Base-by-base conservation (phyloP, 2,888 invertebrate genomes). In the Cheilosia variabilis region DNA sequence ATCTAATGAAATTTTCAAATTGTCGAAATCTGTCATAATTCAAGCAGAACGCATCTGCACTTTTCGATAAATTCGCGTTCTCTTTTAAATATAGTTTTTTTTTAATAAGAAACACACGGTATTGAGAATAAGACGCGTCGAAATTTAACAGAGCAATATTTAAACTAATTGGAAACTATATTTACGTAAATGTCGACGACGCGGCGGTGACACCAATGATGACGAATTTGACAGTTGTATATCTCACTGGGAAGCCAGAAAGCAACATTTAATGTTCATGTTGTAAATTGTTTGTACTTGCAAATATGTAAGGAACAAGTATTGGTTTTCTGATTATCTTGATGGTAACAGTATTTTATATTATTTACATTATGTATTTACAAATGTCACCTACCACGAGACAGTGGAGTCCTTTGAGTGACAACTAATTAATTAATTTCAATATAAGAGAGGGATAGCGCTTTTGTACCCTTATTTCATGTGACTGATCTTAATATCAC, bases 1-100 rank as follows among this genome's bases (percentile, higher is more conserved):
- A 17, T 68, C 60, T 76, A 45, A 53, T 43, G 24, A 75, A 65
- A 31, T 31, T 47, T 43, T 34, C n/a, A 63, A 55, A 75, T n/a
- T 57, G 53, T 73, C 45, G 55, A 76, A 52, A 68, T 52, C 66
- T 58, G 31, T 68, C 68, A 60, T 58, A 76, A 19, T 60, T 68
- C 43, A 52, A 15, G 34, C 50, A 43, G 58, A 76, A 60, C 57
- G 47, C 65, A 75, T 65, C 47, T 66, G 37, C 31, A 58, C 34
- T 22, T 55, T 57, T 37, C 37, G 24, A 65, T 65, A 27, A 41
- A 41, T 22, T 37, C 22, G 37, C 17, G 22, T 22, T 63, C 24
- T 55, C 34, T 31, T 34, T 15, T 27, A 57, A 17, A 69, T 47
- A 22, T 22, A 19, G 0, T 47, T 34, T 45, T 37, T 62, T 53